Percentiles rank a stretch among this genome's conserved stretches.
Evolutionary conservation across 1,140 invertebrate genomes (phyloP).

Genomic region (Ganaspis sp.): DNA sequence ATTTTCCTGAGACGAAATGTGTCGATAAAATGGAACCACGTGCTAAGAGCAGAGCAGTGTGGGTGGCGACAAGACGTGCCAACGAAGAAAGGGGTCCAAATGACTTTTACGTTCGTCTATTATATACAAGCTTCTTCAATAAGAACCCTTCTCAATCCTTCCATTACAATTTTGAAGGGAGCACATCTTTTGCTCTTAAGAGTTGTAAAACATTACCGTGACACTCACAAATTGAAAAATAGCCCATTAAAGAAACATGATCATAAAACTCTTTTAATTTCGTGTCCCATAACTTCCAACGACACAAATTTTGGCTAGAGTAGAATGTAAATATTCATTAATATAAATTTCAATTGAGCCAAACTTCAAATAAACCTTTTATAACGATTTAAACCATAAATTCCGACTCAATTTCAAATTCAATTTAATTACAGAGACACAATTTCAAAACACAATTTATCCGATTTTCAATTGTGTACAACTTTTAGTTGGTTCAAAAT

Average conservation of each 20-base stretch:
- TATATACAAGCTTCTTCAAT: slow-evolving; percentile 3
- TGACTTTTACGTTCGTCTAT: slow-evolving; percentile 1
- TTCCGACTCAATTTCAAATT: not conserved
- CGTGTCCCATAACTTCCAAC: no score
- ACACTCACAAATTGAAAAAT: not conserved
- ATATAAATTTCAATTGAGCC: no score
- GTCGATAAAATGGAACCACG: slow-evolving; percentile 6
- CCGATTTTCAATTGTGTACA: no score
- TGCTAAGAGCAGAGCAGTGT: not conserved
- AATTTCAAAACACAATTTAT: no score
- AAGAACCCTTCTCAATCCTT: not conserved
- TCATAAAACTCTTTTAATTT: no score
- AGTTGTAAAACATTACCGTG: not conserved
- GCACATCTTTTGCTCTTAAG: not conserved
- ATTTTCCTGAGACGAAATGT: not conserved
- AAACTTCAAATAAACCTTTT: no score
- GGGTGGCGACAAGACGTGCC: slow-evolving; percentile 5
- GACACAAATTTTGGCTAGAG: no score
- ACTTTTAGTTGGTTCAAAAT: no score
- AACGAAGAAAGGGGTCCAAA: not conserved
- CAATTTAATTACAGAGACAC: no score
- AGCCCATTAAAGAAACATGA: not conserved
- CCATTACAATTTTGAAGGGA: not conserved
- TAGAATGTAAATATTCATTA: no score
- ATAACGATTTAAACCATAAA: no score